A percentile compares a stretch with the other conserved stretches of the same genome.
These are phyloP conservation scores for Leucoma salicis DNA, from an alignment of 2,888 invertebrate genomes.

Conservation along the genomic window DNA sequence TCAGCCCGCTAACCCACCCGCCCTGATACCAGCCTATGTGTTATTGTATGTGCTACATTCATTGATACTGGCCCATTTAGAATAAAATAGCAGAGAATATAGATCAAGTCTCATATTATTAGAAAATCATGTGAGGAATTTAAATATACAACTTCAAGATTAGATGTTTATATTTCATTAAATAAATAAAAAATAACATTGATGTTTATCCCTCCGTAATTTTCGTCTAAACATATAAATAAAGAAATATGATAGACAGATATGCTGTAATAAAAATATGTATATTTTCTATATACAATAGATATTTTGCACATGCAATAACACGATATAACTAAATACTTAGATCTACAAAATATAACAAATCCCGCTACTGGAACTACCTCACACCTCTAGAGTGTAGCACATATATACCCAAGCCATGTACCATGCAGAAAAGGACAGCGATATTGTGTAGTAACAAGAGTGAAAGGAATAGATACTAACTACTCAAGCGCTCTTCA, in stretches of 20 bases:
- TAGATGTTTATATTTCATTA: too few species aligned
- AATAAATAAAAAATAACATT: not conserved
- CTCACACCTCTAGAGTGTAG: conserved; percentile 38
- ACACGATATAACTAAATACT: conserved; percentile 7
- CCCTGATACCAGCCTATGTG: conserved; percentile 3
- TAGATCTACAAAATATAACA: conserved; percentile 17
- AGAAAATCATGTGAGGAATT: not conserved
- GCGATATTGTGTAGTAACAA: conserved; percentile 33
- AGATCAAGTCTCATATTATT: not conserved
- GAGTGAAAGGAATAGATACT: conserved; percentile 41
- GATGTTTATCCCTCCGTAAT: not conserved
- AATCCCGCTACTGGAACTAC: conserved; percentile 23
- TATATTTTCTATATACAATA: not conserved
- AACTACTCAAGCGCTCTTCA: conserved; percentile 42
- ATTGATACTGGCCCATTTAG: not conserved
- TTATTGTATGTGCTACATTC: conserved; percentile 10
- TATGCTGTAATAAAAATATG: not conserved
- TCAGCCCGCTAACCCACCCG: conserved; percentile 37
- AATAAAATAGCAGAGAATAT: not conserved
- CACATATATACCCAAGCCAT: conserved; percentile 61
- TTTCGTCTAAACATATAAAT: not conserved
- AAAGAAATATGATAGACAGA: not conserved
- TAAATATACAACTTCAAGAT: not conserved
- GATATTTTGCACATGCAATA: conserved; percentile 4
- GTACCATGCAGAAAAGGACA: conserved; percentile 55